Conservation (phyloP, 2,113 vertebrate genomes). For the Sinocyclocheilus grahami region DNA sequence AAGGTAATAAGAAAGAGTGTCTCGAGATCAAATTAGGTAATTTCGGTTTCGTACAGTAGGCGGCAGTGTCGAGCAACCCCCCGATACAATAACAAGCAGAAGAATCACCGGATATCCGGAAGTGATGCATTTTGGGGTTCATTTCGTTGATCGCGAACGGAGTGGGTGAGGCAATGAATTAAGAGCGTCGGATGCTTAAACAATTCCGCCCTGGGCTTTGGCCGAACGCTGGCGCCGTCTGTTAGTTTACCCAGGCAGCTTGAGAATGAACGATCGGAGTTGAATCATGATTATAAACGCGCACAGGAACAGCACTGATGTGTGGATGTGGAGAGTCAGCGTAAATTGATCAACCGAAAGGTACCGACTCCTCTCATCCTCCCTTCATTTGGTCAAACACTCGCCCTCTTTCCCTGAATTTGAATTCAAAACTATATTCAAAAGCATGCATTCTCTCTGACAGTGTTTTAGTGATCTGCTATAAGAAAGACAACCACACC, state of each 20-base stretch:
- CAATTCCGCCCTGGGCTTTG: neutral
- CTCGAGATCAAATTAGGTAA: neutral
- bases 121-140: constrained; percentile 59
- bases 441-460: neutral
- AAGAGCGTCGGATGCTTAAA: neutral
- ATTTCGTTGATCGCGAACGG: constrained; percentile 60
- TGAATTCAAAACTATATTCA: neutral
- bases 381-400: neutral
- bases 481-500: neutral
- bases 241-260: neutral
- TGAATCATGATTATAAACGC: constrained; percentile 61
- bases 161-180: constrained; percentile 52
- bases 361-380: constrained; percentile 12
- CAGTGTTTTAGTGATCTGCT: neutral
- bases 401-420: neutral
- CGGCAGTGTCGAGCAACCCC: neutral
- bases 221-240: neutral
- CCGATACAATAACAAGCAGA: constrained; percentile 16
- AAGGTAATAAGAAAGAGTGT: neutral
- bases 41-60: neutral
- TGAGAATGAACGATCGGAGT: constrained; percentile 25
- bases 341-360: constrained; percentile 41
- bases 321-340: constrained; percentile 54
- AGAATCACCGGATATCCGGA: constrained; percentile 48
- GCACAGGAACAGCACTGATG: constrained; percentile 48